A percentile compares a stretch with the other conserved stretches of the same genome.
Conservation (phyloP, 2,888 invertebrate species). For the Spodoptera littoralis region DNA sequence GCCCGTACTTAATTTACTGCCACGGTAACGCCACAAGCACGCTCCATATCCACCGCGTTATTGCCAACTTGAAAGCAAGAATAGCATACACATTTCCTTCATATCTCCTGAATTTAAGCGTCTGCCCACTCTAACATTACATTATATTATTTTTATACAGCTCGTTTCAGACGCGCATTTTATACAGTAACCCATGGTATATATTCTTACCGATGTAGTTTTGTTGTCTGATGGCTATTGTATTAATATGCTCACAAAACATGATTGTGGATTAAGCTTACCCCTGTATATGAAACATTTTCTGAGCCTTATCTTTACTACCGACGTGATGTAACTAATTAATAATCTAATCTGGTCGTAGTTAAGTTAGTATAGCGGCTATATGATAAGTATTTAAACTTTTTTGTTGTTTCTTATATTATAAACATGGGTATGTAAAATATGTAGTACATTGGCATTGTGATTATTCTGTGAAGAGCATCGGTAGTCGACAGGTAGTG, state of each 20-base stretch:
- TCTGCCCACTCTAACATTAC: constrained; percentile 77
- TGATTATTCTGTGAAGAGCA: constrained; percentile 38
- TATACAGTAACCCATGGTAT: constrained; percentile 57
- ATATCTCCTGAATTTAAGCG: constrained; percentile 83
- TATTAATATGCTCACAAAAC: constrained; percentile 2
- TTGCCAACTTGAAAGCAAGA: constrained; percentile 87
- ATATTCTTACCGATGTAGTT: constrained; percentile 49
- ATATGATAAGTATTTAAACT: not conserved
- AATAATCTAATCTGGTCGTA: no score
- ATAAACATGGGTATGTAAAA: constrained; percentile 1
- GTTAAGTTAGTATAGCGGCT: no score
- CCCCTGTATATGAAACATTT: not conserved
- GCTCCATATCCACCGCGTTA: constrained; percentile 86
- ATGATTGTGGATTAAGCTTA: not conserved
- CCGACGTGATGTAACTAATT: no score
- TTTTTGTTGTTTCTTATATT: not conserved
- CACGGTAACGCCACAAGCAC: constrained; percentile 86
- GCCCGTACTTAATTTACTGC: constrained; percentile 84
- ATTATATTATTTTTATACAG: constrained; percentile 75
- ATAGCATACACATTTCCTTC: constrained; percentile 84
- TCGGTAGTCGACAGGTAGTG: constrained; percentile 47
- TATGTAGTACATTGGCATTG: constrained; percentile 18
- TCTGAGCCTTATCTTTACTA: no score
- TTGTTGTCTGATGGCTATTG: constrained; percentile 16
- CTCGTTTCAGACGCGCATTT: constrained; percentile 60